Evolutionary conservation across 2,113 vertebrate genomes (phyloP), one percentile per base, ranked within the genome.

Genomic region (Stigmatopora nigra): DNA sequence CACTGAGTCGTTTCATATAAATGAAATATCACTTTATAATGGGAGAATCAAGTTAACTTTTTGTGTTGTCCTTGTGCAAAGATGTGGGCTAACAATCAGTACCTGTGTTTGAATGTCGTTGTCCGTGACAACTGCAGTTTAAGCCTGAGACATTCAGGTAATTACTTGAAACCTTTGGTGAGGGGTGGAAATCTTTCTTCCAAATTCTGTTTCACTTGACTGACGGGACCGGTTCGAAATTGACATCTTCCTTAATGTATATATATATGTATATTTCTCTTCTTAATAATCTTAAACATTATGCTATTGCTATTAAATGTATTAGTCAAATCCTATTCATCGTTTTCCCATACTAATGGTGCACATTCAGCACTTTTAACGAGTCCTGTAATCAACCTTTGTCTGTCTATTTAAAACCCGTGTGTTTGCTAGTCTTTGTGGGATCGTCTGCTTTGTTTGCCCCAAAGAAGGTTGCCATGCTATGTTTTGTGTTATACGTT

Each of bases 321-420:
- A 73, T 67, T 16, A 51, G 47, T 67, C 9, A 35, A 15, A 74
- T 65, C 64, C 64, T 44, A 41, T 64, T 65, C 57, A 15, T 31
- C n/a, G 55, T 52, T 11, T 76, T 17, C 65, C 61, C 78, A 68
- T 61, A 70, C 71, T 44, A 77, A 59, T 31, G 0, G n/a, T 60
- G 68, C 74, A 64, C 64, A 65, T 44, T 22, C 0, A 44, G 53
- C 16, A 44, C 57, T 47, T 66, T 6, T 57, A 14, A 15, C 14
- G 3, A 7, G 11, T 16, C 52, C 19, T 2, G 19, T 31, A 31
- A 31, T 31, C 25, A 31, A 31, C 25, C 1, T 31, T 31, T 31
- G 25, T 31, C 25, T 31, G 2, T 31, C 25, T 31, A 31, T 31
- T 31, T 31, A 31, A 31, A 3, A 1, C 25, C 25, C 3, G 25